These are phyloP conservation scores for Ceraclea dissimilis DNA, from an alignment of 2,888 invertebrate species.

Conservation along the genomic window DNA sequence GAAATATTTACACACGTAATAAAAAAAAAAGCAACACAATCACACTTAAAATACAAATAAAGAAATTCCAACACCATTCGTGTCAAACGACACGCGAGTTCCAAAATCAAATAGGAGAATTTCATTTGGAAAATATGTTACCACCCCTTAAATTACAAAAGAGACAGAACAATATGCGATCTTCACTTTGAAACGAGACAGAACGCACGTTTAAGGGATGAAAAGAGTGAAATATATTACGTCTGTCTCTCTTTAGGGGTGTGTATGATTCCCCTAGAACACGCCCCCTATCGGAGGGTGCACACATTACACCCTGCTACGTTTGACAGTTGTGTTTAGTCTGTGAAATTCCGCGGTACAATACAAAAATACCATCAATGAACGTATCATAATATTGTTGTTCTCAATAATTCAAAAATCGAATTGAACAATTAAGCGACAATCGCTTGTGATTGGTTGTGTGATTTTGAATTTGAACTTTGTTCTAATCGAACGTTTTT, in stretches of 20 bases:
- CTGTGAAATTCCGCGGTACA: background rate
- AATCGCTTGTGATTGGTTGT: too few relatives aligned
- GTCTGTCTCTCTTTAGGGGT: conserved; percentile 7
- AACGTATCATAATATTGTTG: too few relatives aligned
- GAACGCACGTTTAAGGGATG: conserved; percentile 2
- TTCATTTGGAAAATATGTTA: conserved; percentile 1
- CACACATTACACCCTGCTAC: background rate
- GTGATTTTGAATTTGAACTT: too few relatives aligned
- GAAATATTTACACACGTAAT: conserved; percentile 12
- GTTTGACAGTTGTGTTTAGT: background rate
- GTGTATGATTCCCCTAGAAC: background rate
- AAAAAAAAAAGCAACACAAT: conserved; percentile 13
- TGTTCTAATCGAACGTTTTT: too few relatives aligned
- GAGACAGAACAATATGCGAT: background rate
- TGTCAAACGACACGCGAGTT: conserved; percentile 16
- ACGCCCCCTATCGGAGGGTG: conserved; percentile 8
- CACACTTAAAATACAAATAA: conserved; percentile 1
- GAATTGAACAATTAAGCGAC: too few relatives aligned
- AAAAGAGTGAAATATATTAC: background rate
- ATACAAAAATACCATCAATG: background rate
- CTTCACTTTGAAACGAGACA: background rate
- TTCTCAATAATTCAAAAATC: too few relatives aligned
- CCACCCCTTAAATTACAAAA: conserved; percentile 5
- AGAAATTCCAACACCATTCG: conserved; percentile 24
- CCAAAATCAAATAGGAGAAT: conserved; percentile 12